These are phyloP conservation scores for Stichopus chloronotus DNA, from an alignment of 35 echinoderm and acorn worm genomes.

Conservation along the genomic window DNA sequence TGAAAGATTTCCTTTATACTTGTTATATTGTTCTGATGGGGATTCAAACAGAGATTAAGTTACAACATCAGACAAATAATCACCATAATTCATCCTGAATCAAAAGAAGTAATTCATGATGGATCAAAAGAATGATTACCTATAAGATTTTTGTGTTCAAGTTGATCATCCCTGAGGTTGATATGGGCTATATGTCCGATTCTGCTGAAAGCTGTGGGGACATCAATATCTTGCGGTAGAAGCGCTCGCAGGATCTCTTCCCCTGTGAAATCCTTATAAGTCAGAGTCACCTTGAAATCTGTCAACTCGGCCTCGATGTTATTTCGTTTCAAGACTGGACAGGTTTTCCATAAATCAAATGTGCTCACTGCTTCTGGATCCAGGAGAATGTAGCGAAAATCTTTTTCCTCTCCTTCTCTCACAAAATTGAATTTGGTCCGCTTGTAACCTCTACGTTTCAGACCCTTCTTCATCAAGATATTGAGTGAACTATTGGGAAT, in stretches of 20 bases:
- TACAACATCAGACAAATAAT: no score
- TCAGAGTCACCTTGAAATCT: conserved; percentile 71
- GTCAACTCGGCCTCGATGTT: conserved; percentile 62
- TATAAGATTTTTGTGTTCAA: conserved; percentile 85
- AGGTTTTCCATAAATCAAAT: conserved; percentile 54
- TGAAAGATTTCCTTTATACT: no score
- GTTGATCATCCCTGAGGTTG: conserved; percentile 78
- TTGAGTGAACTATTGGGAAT: not conserved
- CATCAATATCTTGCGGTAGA: conserved; percentile 67
- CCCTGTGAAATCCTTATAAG: conserved; percentile 72
- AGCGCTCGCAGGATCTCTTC: conserved; percentile 77
- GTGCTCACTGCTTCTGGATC: conserved; percentile 62
- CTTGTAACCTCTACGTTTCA: conserved; percentile 18
- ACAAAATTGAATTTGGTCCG: conserved; percentile 54
- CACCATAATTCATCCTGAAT: no score
- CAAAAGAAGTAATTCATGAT: no score
- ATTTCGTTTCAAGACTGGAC: conserved; percentile 50
- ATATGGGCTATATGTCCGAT: conserved; percentile 94
- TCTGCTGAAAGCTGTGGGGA: conserved; percentile 82
- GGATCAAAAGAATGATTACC: conserved; percentile 36
- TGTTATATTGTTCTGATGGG: no score
- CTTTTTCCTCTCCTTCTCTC: not conserved
- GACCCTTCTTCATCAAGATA: not conserved
- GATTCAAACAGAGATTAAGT: no score
- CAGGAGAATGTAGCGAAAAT: conserved; percentile 56